A percentile compares a stretch with the other conserved stretches of the same genome.
These are phyloP conservation scores for Thysanoteuthis rhombus DNA, from an alignment of 2,888 invertebrate genomes.

Conservation along the genomic window DNA sequence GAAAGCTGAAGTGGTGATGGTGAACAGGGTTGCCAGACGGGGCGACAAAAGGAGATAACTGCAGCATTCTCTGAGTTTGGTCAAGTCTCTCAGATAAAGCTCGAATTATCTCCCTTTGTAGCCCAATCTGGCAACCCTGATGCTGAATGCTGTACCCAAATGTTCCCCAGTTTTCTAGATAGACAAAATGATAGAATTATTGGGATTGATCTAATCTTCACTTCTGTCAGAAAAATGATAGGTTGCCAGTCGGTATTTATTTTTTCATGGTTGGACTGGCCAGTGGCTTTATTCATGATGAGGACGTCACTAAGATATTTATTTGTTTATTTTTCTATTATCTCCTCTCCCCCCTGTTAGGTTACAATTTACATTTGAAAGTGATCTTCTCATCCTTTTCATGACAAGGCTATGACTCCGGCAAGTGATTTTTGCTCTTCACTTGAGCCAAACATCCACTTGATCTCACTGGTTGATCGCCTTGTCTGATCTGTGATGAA, in stretches of 20 bases:
- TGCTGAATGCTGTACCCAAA: no score
- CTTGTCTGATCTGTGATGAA: not conserved
- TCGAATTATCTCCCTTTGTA: no score
- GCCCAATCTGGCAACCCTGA: no score
- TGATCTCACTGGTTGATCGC: not conserved
- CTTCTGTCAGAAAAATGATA: no score
- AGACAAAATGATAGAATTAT: not conserved
- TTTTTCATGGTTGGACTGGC: not conserved
- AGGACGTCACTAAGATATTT: not conserved
- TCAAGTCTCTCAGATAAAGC: no score
- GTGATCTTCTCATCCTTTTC: not conserved
- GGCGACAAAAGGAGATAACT: no score
- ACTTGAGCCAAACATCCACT: not conserved
- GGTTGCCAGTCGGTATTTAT: not conserved
- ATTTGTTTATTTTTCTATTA: not conserved
- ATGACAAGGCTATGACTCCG: not conserved
- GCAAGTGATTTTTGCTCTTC: not conserved
- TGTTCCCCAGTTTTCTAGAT: not conserved
- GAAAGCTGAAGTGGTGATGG: not conserved
- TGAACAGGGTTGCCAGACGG: no score
- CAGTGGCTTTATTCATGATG: not conserved
- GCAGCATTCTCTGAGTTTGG: no score
- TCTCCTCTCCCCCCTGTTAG: not conserved
- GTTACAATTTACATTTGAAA: not conserved
- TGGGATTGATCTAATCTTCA: no score